Conservation (phyloP, 2,797 vertebrate species). For the Catharus ustulatus region DNA sequence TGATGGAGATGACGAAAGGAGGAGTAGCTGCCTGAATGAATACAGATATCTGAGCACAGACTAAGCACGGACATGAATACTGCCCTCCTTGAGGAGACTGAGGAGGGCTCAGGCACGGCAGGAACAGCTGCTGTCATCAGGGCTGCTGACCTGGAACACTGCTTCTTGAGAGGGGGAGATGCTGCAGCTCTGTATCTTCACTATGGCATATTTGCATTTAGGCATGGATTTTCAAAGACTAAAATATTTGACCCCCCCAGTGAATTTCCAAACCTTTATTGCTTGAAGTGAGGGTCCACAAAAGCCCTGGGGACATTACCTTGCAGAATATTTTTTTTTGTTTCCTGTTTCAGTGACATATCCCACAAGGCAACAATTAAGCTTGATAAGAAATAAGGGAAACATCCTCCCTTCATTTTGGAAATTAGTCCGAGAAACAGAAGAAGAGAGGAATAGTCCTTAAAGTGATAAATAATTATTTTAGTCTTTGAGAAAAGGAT, state of each 20-base stretch:
- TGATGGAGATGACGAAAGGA: not conserved
- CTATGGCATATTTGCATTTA: not conserved
- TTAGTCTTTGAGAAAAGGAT: not conserved
- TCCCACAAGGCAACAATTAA: not conserved
- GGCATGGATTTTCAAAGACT: not conserved
- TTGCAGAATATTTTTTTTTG: not conserved
- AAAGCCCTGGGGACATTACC: not conserved
- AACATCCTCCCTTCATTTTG: not conserved
- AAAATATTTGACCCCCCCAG: not conserved
- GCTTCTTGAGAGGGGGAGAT: not conserved
- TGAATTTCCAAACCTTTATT: not conserved
- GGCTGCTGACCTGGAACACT: not conserved
- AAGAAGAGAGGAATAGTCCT: not conserved
- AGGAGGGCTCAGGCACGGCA: not conserved
- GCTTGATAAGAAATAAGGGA: not conserved
- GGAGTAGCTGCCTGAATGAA: not conserved
- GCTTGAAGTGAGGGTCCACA: not conserved
- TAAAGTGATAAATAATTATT: not conserved
- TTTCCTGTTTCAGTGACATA: not conserved
- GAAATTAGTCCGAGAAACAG: not conserved
- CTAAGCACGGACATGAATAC: not conserved
- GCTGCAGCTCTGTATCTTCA: not conserved
- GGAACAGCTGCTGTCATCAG: constrained; percentile 14
- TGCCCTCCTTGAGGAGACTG: not conserved
- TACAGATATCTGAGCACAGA: not conserved